Evolutionary conservation across 2,797 vertebrate species (phyloP), one percentile per base, ranked within the genome.

Genomic region (Orientallactaga sibirica): DNA sequence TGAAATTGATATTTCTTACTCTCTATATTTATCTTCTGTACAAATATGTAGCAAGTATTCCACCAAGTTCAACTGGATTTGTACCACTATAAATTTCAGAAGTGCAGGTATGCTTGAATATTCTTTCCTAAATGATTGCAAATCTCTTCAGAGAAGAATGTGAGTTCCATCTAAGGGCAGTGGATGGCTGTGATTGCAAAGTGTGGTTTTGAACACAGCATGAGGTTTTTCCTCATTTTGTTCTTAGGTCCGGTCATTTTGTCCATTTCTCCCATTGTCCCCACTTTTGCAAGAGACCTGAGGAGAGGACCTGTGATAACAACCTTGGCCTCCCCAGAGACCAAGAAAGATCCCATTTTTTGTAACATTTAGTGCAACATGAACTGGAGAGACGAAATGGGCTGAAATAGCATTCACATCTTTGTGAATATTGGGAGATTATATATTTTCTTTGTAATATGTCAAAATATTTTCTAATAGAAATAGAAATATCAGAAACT

Each of bases 81-180:
- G 22, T n/a, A 14, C 7, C 41, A 19, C 37, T 88, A 25, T 92
- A 78, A 62, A 68, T 90, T 95, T 90, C 41, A 61, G 77, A 90
- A 73, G 86, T 58, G 33, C 24, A 58, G 7, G 25, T 75, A 3
- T 7, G 52, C 12, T 71, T 55, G 25, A 3, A 37, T 55, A 18
- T 62, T 75, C 86, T 84, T 86, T 33, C 14, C 58, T 29, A 41
- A 82, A 22, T 18, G 48, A 79, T 76, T 86, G 18, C 9, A 58
- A 16, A n/a, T 85, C 37, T 86, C 61, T 67, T 0, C 24, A 52
- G 29, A 93, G 80, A n/a, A 15, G 55, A 76, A 64, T 12, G 7
- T 62, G 29, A 61, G 48, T 41, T 89, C 43, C 9, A 27, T 43
- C 64, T 76, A 41, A 92, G n/a, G 81, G 48, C 37, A 55, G n/a